Evolutionary conservation across 1,140 invertebrate species (phyloP), one percentile per base, ranked within the genome.

Genomic region (Amphibalanus amphitrite): DNA sequence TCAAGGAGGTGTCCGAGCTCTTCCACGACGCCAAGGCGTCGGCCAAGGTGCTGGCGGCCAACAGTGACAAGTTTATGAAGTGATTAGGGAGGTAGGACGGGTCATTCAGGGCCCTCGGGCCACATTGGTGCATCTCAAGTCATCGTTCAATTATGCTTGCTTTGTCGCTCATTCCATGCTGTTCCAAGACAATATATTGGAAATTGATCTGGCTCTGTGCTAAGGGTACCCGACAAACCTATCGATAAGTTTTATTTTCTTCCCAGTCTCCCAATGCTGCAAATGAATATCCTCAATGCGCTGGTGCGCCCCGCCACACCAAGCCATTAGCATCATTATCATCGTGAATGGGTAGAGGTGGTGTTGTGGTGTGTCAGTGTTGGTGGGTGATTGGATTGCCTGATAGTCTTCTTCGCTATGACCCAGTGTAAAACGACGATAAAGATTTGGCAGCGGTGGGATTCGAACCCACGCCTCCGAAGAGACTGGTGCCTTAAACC

Each of bases 1-100:
- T 99, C 29, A 84, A 88, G 69, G 92, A 97, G 82, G 89, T 93
- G 13, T 85, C 86, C 74, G 82, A 86, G 59, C 82, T 98, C 0
- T 98, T 99, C 81, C 84, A 95, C 67, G 96, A 99, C 83, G 94
- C 94, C 26, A 98, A 98, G 82, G 89, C 92, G 29, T 98, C 95
- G 0, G 93, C 94, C 0, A 91, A 92, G 80, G 90, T 97, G 77
- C 82, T 98, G 33, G 86, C 89, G 0, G 88, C 94, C 78, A 86
- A 96, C 77, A 87, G 89, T 76, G 91, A 94, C 76, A 95, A 96
- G 82, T 98, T 87, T 82, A 95, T 98, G 91, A 88, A 88, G 80
- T 91, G 76, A 75, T 47, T n/a, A 20, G 47, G 1, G 47, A 1
- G 10, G 47, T 13, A 20, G 23, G 47, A 59, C 6, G 3, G 47